phyloP scores from a whole-genome alignment of 1,140 invertebrate genomes.

The Brachionus manjavacas region DNA sequence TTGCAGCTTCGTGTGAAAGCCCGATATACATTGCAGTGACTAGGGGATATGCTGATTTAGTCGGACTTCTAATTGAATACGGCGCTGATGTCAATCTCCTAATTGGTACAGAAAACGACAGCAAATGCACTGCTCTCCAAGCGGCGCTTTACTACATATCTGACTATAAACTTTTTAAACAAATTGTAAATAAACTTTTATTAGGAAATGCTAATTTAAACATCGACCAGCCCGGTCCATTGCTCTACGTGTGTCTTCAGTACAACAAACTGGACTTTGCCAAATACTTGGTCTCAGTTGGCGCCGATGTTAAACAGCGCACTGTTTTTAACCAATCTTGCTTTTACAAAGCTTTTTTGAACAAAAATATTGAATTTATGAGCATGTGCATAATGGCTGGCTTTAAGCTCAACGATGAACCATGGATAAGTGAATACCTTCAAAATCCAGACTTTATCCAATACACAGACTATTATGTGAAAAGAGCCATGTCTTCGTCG shows the following conservation, averaged over 20 bases:
- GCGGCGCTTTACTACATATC: slow-evolving; percentile 32
- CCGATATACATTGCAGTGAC: slow-evolving; percentile 79
- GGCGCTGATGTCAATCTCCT: slow-evolving; percentile 68
- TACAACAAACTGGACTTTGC: slow-evolving; percentile 39
- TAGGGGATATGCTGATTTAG: slow-evolving; percentile 74
- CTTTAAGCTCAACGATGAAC: slow-evolving; percentile 4
- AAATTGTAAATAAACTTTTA: slow-evolving; percentile 40
- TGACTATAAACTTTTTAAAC: slow-evolving; percentile 37
- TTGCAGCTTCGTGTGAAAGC: slow-evolving; percentile 57
- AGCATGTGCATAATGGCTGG: slow-evolving; percentile 35
- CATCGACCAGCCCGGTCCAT: slow-evolving; percentile 5
- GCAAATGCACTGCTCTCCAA: slow-evolving; percentile 37
- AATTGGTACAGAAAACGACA: slow-evolving; percentile 23
- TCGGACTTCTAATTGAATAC: slow-evolving; percentile 70
- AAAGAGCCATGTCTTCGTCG: not conserved
- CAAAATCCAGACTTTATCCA: slow-evolving; percentile 41
- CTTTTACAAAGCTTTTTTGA: slow-evolving; percentile 41
- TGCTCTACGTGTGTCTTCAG: slow-evolving; percentile 28
- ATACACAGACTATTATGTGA: slow-evolving; percentile 36
- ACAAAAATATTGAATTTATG: slow-evolving; percentile 41
- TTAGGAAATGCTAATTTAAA: slow-evolving; percentile 35
- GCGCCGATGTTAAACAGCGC: slow-evolving; percentile 5
- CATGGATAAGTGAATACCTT: slow-evolving; percentile 25
- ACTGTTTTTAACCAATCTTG: slow-evolving; percentile 41
- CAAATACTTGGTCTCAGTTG: slow-evolving; percentile 3